Base-by-base conservation (phyloP, 2,797 vertebrate species). In the Enteromius anoplus region DNA sequence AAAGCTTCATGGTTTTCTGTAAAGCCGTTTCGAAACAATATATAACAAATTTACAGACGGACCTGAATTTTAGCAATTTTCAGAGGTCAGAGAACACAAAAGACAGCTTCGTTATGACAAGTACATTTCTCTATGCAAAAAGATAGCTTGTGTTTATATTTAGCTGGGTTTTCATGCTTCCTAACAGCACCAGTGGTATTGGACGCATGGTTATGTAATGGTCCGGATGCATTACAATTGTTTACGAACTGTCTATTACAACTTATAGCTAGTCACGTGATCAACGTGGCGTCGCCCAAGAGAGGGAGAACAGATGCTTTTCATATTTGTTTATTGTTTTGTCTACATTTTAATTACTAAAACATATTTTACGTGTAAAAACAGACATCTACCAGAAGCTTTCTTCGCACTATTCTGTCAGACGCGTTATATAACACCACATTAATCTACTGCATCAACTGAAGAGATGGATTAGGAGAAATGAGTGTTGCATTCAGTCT, bases 391-490 rank as follows among this genome's bases (percentile, higher is more conserved):
- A 0, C 47, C 37, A 32, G 5, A 11, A 55, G 12, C n/a, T 75
- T 75, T 5, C 70, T 60, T 40, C 32, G 34, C 11, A 51, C 15
- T 9, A 40, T 12, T 70, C 29, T 62, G 53, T 34, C 55, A 72
- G 14, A 64, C 11, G 10, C 6, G 21, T 66, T 82, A 68, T 32
- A 68, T 75, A 82, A 75, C 62, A 6, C 6, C 14, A 66, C 60
- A 75, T 34, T 51, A 42, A 81, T 47, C 69, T 64, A 51, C 29
- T 21, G 47, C 60, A 75, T 53, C 58, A 53, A 40, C 10, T 15
- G 71, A 75, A 53, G 72, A n/a, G 34, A 68, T 66, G 47, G 34
- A 55, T 53, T 75, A 55, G n/a, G 17, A 68, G n/a, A 55, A 55
- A 45, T 29, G 5, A 82, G 7, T 26, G 7, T 2, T 21, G 42